These are phyloP conservation scores for Narcine bancroftii DNA, from an alignment of 2,113 vertebrate species.

Conservation along the genomic window DNA sequence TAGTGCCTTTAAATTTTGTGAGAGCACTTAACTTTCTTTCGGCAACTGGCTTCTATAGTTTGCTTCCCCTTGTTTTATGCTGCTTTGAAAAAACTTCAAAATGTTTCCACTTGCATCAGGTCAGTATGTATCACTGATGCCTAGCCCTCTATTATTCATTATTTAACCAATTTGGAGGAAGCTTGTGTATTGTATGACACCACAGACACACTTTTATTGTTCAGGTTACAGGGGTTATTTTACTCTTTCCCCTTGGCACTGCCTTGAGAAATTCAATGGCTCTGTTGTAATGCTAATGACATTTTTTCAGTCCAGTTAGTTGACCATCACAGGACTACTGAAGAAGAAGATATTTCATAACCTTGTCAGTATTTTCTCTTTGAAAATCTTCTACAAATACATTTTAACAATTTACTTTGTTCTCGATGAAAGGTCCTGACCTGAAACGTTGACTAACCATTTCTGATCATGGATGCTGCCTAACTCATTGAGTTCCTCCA, in stretches of 20 bases:
- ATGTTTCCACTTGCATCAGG: background rate
- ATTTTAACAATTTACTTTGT: slow-evolving; percentile 7
- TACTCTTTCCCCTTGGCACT: background rate
- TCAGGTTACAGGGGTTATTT: background rate
- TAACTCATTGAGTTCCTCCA: too few species aligned
- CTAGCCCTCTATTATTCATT: background rate
- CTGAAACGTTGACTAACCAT: too few species aligned
- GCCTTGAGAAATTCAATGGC: background rate
- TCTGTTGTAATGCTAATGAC: background rate
- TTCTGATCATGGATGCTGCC: too few species aligned
- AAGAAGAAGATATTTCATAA: too few species aligned
- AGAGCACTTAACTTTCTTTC: background rate
- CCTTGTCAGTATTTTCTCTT: background rate
- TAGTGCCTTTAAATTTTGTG: too few species aligned
- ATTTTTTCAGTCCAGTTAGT: background rate
- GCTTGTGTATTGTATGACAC: background rate
- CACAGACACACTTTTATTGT: background rate
- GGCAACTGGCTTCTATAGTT: background rate
- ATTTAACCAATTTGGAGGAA: background rate
- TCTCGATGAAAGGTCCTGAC: too few species aligned
- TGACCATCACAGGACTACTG: background rate
- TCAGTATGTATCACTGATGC: background rate
- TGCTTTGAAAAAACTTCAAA: background rate
- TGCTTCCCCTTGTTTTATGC: background rate
- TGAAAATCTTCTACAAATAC: background rate